Evolutionary conservation across 1,140 invertebrate species (phyloP), one percentile per base, ranked within the genome.

Genomic region (Ganaspis sp.): DNA sequence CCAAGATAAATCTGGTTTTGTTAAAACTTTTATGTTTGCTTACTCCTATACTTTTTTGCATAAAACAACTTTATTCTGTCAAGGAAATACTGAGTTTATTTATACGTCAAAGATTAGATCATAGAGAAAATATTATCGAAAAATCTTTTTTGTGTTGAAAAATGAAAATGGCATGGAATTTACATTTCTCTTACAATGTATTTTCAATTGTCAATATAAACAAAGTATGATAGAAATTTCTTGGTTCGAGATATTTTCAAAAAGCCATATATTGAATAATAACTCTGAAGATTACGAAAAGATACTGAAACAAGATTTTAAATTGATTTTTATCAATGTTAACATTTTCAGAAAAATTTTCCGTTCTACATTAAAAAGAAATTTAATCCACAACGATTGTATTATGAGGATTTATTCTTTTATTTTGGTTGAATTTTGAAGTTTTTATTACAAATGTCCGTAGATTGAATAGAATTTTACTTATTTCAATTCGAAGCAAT

Each of bases 11-110:
- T 49, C n/a, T n/a, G 17, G 45, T 49, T 49, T 49, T 49, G 45
- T 49, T 49, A 49, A 49, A 49, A 49, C 45, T 49, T 49, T 49
- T 49, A 49, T 49, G 45, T 49, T 49, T 49, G 45, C 45, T 49
- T 49, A 49, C 45, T 49, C 12, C 17, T 49, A 49, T 49, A 49
- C 45, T 49, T n/a, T 49, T 49, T 49, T 49, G 45, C 45, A 49
- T 49, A 49, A 49, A 49, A 49, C 17, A 49, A 49, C 45, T 49
- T 17, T 17, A 49, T 17, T 15, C n/a, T n/a, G 15, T 6, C 4
- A 4, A 17, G 45, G 45, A 4, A 49, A 49, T 49, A 49, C 4
- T n/a, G n/a, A 45, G 4, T 0, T n/a, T 49, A 17, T 49, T 49
- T 17, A 17, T 49, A 17, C 4, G 45, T 17, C 45, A n/a, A 49